Conservation (phyloP, 2,888 invertebrate species). For the Tanypteryx hageni region DNA sequence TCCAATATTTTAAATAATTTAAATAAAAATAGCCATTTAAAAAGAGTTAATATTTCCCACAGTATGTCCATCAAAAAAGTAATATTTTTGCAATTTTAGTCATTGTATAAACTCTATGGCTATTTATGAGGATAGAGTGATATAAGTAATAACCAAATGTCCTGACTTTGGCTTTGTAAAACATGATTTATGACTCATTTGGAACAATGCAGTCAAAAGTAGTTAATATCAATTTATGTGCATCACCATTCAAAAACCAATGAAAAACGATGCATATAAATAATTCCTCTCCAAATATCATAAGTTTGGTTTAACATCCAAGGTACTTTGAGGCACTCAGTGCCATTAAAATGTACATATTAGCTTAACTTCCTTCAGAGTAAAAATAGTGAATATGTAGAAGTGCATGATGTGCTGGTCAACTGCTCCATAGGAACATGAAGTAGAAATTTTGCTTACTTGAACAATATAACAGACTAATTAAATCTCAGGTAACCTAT, state of each 20-base stretch:
- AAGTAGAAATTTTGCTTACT: not conserved
- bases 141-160: constrained; percentile 4
- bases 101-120: constrained; percentile 52
- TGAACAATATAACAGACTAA: not conserved
- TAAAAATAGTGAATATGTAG: constrained; percentile 40
- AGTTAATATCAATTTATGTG: not conserved
- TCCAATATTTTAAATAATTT: constrained; percentile 28
- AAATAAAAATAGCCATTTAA: constrained; percentile 38
- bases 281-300: constrained; percentile 1
- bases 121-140: constrained; percentile 35
- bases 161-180: constrained; percentile 8
- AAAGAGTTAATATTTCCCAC: constrained; percentile 16
- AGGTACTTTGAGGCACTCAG: constrained; percentile 19
- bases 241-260: not conserved
- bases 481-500: not conserved
- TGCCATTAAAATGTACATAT: constrained; percentile 22
- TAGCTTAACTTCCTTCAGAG: constrained; percentile 13
- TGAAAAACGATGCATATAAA: constrained; percentile 35
- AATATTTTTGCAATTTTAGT: constrained; percentile 24
- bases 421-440: constrained; percentile 52
- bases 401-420: constrained; percentile 51
- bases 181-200: constrained; percentile 12
- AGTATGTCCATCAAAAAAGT: constrained; percentile 36
- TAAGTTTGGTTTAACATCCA: constrained; percentile 13
- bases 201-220: constrained; percentile 40